Base-by-base conservation (phyloP, 2,797 vertebrate species). In the Periophthalmus magnuspinnatus region DNA sequence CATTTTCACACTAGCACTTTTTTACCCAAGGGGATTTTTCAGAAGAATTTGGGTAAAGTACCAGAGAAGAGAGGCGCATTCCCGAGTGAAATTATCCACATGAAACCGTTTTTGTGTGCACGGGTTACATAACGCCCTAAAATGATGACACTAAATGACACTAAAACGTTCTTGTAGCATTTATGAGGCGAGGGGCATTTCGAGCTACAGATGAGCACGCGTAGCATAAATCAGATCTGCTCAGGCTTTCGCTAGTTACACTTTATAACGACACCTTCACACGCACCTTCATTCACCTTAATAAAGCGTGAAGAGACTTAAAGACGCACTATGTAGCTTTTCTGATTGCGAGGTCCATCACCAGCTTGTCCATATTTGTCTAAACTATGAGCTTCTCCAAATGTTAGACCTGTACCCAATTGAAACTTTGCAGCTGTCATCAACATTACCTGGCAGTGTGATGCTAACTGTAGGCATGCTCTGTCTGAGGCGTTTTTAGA, bases 1-100 rank as follows among this genome's bases (percentile, higher is more conserved):
- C 70, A 79, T 79, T 80, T 72, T 71, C 76, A 78, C 70, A 64
- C 63, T 74, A 72, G 59, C 68, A 52, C 69, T 41, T 79, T 54
- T 68, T 45, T 24, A 72, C 79, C 71, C 65, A 45, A 70, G 73
- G 78, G 79, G 81, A 75, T 63, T 34, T 71, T 74, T 71, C 72
- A 64, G 38, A 48, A 55, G 41, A 38, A 54, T 74, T 76, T 62
- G 47, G 33, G 1, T 59, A 69, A 73, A 72, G 41, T 69, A 55
- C 50, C 71, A 34, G 28, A 28, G 28, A 24, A 74, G 52, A 74
- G 13, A 62, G 32, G 33, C 9, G 54, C 7, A 1, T 41, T 60
- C 58, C 56, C 28, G 57, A 68, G 61, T 52, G 66, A 34, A 41
- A 75, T 73, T 61, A 74, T 72, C 70, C 59, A 65, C 54, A 9